These are phyloP conservation scores for Lepidotrigona ventralis DNA, from an alignment of 1,140 invertebrate species.

Conservation along the genomic window DNA sequence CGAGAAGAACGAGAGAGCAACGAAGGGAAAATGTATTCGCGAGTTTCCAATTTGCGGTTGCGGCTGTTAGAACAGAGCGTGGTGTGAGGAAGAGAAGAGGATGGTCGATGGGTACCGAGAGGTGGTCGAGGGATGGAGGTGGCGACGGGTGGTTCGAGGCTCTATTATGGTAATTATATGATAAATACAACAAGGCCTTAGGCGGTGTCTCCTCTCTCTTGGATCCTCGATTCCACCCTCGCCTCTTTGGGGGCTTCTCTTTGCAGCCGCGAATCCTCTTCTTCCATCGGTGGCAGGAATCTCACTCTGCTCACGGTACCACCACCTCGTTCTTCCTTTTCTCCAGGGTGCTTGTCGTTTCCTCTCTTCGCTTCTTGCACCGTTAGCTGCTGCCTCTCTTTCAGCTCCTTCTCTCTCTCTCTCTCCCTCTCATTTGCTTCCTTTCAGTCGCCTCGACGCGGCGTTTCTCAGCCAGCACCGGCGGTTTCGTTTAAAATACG, in stretches of 20 bases:
- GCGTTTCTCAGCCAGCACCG: conserved; percentile 60
- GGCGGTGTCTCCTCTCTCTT: conserved; percentile 71
- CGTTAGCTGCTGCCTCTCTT: neutral
- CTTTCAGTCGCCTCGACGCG: conserved; percentile 50
- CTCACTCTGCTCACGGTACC: conserved; percentile 65
- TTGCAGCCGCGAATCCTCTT: conserved; percentile 60
- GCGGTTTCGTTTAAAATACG: conserved; percentile 78
- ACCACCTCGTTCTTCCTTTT: conserved; percentile 51
- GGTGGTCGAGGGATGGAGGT: conserved; percentile 44
- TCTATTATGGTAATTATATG: conserved; percentile 81
- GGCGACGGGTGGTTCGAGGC: conserved; percentile 69
- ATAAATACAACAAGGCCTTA: conserved; percentile 80
- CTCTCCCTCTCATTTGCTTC: conserved; percentile 34
- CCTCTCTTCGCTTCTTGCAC: conserved; percentile 16
- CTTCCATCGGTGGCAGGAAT: conserved; percentile 75
- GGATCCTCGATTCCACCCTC: conserved; percentile 38
- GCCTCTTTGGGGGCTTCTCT: conserved; percentile 60
- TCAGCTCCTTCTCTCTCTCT: neutral
- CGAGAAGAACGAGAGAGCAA: conserved; percentile 55
- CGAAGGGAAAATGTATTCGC: conserved; percentile 74
- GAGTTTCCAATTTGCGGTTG: conserved; percentile 79
- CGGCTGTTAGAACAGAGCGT: conserved; percentile 53
- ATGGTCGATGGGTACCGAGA: conserved; percentile 43
- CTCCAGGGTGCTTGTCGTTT: conserved; percentile 39
- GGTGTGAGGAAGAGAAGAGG: neutral